Conservation (phyloP, 2,888 invertebrate genomes). For the Deilephila porcellus region DNA sequence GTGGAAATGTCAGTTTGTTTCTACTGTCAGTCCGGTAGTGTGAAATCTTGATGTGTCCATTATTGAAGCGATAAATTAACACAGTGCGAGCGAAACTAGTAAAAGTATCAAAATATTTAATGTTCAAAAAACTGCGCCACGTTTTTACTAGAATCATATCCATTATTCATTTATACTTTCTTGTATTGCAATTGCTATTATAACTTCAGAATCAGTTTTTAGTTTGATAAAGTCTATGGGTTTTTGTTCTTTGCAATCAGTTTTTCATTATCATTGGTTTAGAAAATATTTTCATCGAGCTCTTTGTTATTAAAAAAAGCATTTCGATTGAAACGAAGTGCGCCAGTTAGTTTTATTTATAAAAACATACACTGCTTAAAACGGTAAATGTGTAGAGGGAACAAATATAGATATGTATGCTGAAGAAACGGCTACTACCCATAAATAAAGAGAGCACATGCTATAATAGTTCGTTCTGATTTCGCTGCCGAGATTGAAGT, state of each 20-base stretch:
- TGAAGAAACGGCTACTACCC: too few species aligned
- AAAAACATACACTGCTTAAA: background rate
- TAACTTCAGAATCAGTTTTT: background rate
- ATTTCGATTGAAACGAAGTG: background rate
- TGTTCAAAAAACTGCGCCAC: slow-evolving; percentile 51
- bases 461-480: too few species aligned
- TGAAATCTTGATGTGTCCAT: slow-evolving; percentile 15
- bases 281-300: background rate
- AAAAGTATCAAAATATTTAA: slow-evolving; percentile 42
- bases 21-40: background rate
- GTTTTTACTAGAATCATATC: slow-evolving; percentile 51
- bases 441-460: too few species aligned
- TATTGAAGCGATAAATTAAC: slow-evolving; percentile 16
- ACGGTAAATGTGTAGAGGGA: background rate
- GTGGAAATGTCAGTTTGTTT: slow-evolving; percentile 15
- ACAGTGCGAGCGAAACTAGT: slow-evolving; percentile 35
- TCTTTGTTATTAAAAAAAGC: background rate
- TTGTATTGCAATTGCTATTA: slow-evolving; percentile 37
- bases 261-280: slow-evolving; percentile 13
- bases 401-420: background rate
- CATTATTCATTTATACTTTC: slow-evolving; percentile 68
- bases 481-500: too few species aligned
- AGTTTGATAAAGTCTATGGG: background rate
- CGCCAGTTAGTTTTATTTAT: background rate
- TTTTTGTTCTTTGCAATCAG: background rate